A percentile compares a stretch with the other conserved stretches of the same genome.
These are phyloP conservation scores for Aphis gossypii DNA, from an alignment of 1,140 invertebrate genomes.

Conservation along the genomic window DNA sequence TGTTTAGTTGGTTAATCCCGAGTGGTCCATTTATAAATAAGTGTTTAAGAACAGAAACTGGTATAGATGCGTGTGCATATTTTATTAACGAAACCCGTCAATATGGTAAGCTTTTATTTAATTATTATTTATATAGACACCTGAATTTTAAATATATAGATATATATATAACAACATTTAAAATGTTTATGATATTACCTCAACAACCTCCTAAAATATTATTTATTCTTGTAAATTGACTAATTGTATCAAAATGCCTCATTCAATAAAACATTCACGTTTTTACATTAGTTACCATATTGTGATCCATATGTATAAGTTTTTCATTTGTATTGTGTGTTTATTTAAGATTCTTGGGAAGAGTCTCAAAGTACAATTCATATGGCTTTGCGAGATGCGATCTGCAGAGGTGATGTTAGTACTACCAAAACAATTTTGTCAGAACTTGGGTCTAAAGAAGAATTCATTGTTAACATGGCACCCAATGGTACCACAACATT, in stretches of 20 bases:
- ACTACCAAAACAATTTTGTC: constrained; percentile 72
- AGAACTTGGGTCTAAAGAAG: constrained; percentile 72
- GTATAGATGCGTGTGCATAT: constrained; percentile 14
- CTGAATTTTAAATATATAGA: background rate
- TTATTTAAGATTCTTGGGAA: constrained; percentile 73
- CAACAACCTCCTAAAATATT: background rate
- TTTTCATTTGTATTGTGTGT: background rate
- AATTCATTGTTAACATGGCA: constrained; percentile 82
- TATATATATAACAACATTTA: background rate
- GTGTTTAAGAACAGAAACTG: constrained; percentile 46
- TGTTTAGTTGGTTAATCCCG: constrained; percentile 50
- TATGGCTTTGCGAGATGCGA: constrained; percentile 75
- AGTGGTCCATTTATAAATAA: constrained; percentile 39
- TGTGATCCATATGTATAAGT: background rate
- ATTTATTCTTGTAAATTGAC: background rate
- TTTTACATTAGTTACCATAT: background rate
- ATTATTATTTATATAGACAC: background rate
- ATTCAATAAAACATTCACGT: background rate
- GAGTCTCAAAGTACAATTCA: constrained; percentile 74
- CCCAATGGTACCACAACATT: constrained; percentile 86
- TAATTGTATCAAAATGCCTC: background rate
- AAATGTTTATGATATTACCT: background rate
- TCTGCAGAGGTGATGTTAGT: constrained; percentile 72
- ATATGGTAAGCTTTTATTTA: constrained; percentile 41
- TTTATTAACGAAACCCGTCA: constrained; percentile 37